Evolutionary conservation across 2,888 invertebrate genomes (phyloP), one percentile per base, ranked within the genome.

Genomic region (Molanna angustata): DNA sequence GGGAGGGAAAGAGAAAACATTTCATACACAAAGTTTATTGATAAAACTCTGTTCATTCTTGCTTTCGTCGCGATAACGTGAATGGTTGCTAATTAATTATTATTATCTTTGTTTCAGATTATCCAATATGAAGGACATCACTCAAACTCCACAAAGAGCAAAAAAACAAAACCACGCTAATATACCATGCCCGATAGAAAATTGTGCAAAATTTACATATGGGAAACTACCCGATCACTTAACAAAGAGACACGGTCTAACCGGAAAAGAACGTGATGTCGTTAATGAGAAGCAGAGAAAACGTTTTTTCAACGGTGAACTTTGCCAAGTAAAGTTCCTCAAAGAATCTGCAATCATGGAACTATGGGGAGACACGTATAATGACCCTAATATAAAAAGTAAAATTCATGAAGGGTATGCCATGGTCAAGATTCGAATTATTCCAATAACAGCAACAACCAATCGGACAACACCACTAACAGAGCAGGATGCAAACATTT

Each of bases 91-190:
- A 11, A 27, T 27, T 4, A 7, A 27, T 27, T 27, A 7, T 27
- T 27, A 7, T 7, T 27, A 7, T 11, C 11, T 27, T 27, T 11
- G 27, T 7, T 27, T 27, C 4, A 27, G 4, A 27, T 27, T 27
- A n/a, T n/a, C 13, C 18, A 52, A 2, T 4, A 59, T 59, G 56
- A 59, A 57, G 19, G 48, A 27, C 20, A 51, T 45, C 18, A 27
- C 46, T 3, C 41, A 47, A 41, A 65, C 64, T 16, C 76, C 74
- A 70, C 64, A 68, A 2, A 70, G 76, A n/a, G 69, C 77, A 1
- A 78, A 78, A 58, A 78, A 78, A 62, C 77, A 78, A 60, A 78
- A 78, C 60, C 77, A 78, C 58, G 77, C 77, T 0, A 78, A 78
- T 62, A 78, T 78, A 20, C 77, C 77, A 0, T 78, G 77, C 48